phyloP scores from a whole-genome alignment of 2,113 vertebrate species.

The Motacilla alba region DNA sequence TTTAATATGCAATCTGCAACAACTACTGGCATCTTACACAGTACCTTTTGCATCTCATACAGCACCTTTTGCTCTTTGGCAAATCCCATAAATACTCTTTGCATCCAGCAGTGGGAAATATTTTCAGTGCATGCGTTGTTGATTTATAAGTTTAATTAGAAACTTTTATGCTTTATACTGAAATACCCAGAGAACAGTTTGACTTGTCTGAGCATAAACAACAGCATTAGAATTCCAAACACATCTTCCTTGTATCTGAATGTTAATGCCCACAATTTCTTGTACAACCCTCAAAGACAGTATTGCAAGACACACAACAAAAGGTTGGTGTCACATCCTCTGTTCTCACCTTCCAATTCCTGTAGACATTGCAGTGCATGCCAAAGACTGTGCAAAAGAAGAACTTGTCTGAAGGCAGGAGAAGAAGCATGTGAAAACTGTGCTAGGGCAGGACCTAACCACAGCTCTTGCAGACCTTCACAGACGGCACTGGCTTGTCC shows the following conservation, averaged over 20 bases:
- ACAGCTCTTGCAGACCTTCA: background rate
- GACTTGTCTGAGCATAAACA: background rate
- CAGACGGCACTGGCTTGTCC: background rate
- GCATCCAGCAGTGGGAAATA: background rate
- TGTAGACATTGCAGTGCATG: background rate
- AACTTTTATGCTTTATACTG: background rate
- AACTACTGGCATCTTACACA: background rate
- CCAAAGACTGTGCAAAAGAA: background rate
- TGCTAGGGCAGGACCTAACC: background rate
- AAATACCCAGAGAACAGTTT: slow-evolving; percentile 8
- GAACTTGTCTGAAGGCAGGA: background rate
- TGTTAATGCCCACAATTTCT: background rate
- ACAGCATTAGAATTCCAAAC: slow-evolving; percentile 2
- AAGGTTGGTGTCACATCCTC: background rate
- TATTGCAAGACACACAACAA: background rate
- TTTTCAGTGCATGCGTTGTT: background rate
- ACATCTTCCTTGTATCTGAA: background rate
- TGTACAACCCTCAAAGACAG: background rate
- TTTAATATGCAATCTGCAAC: background rate
- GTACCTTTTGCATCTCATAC: background rate
- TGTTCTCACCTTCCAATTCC: background rate
- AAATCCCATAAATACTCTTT: background rate
- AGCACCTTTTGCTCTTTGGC: background rate
- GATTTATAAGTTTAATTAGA: slow-evolving; percentile 46
- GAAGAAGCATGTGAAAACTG: background rate